phyloP scores from a whole-genome alignment of 2,888 invertebrate species.

The Drosophila pseudotakahashii region DNA sequence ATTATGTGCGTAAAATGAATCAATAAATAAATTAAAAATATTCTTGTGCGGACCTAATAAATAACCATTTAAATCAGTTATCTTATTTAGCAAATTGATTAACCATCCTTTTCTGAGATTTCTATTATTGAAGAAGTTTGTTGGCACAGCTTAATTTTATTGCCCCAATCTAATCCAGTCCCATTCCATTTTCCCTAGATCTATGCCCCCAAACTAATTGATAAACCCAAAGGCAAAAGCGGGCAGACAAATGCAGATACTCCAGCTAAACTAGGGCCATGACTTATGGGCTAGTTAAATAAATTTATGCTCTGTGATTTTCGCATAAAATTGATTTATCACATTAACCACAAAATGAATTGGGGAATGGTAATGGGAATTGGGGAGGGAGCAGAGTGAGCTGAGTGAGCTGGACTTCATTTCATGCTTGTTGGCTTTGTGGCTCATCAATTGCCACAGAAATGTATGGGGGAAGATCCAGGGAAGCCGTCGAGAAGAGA shows the following conservation, averaged over 20 bases:
- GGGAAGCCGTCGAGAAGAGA: conserved; percentile 43
- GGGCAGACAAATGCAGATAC: conserved; percentile 17
- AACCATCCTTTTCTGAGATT: no score
- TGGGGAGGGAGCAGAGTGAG: conserved; percentile 24
- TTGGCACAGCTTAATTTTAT: conserved; percentile 12
- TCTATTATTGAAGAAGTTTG: neutral
- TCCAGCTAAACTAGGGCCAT: conserved; percentile 50
- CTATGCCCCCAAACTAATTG: conserved; percentile 27
- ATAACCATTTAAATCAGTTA: neutral
- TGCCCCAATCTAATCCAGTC: neutral
- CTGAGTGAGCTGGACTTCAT: conserved; percentile 66
- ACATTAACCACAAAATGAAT: conserved; percentile 73
- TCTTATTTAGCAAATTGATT: neutral
- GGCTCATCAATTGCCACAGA: conserved; percentile 70
- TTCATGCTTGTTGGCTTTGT: conserved; percentile 79
- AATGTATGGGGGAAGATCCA: conserved; percentile 15
- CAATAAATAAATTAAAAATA: no score
- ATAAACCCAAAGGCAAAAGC: conserved; percentile 20
- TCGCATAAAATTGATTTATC: conserved; percentile 82
- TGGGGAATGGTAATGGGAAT: conserved; percentile 35
- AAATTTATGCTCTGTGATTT: conserved; percentile 81
- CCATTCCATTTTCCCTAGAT: neutral
- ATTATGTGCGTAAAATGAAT: neutral
- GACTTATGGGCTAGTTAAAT: conserved; percentile 79
- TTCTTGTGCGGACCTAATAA: neutral